phyloP scores from a whole-genome alignment of 2,113 vertebrate genomes.

The Cichladusa arquata region DNA sequence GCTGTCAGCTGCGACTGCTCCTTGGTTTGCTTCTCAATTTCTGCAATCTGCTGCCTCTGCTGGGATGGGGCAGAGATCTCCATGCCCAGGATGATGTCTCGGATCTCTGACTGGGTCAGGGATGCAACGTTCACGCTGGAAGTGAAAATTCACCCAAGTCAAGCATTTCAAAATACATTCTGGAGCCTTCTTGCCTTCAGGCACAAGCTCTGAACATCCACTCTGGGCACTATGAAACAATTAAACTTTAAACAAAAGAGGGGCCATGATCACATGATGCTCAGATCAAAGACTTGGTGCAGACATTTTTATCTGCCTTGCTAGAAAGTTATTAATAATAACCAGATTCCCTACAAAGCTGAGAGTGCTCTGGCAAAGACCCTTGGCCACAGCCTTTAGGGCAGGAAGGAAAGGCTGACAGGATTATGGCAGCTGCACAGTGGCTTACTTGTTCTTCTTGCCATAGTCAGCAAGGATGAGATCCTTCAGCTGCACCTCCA shows the following conservation, averaged over 20 bases:
- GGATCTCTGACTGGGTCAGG: conserved; percentile 96
- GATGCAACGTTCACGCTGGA: conserved; percentile 96
- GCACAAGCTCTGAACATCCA: not conserved
- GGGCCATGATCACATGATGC: not conserved
- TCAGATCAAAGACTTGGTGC: not conserved
- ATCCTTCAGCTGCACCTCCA: conserved; percentile 98
- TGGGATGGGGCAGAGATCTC: conserved; percentile 98
- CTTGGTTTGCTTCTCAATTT: conserved; percentile 99
- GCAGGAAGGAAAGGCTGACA: not conserved
- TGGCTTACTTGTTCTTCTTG: conserved; percentile 98
- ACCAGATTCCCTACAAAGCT: not conserved
- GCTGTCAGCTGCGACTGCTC: conserved; percentile 97
- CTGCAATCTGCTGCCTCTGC: conserved; percentile 98
- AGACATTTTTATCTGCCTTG: not conserved
- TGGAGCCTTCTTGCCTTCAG: not conserved
- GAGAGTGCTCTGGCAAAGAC: not conserved
- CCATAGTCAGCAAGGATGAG: conserved; percentile 97
- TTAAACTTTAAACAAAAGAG: not conserved
- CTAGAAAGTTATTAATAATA: not conserved
- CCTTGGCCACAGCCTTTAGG: not conserved
- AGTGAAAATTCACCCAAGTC: not conserved
- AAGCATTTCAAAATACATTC: not conserved
- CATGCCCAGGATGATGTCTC: conserved; percentile 99
- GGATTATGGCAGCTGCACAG: not conserved
- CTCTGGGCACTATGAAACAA: not conserved